These are phyloP conservation scores for Cliona cf. orientalis DNA, from an alignment of 37 sponge, comb jelly and placozoan genomes.

Conservation along the genomic window DNA sequence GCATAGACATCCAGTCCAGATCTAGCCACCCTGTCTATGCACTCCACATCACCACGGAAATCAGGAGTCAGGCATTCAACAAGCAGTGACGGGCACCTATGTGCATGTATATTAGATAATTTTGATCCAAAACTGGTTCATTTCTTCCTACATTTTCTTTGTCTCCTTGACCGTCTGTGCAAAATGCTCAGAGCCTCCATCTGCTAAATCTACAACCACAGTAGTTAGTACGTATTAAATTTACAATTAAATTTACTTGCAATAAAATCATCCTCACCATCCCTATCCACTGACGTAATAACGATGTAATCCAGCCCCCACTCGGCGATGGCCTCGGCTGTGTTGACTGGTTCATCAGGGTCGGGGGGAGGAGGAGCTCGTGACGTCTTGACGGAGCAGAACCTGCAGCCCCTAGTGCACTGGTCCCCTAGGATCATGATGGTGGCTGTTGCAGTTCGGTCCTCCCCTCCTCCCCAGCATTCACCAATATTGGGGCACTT, in stretches of 20 bases:
- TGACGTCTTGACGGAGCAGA: constrained; percentile 99
- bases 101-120: neutral
- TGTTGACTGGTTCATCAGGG: constrained; percentile 94
- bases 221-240: neutral
- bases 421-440: constrained; percentile 98
- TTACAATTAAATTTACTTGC: neutral
- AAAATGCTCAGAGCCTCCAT: constrained; percentile 93
- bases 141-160: constrained; percentile 59
- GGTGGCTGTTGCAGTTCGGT: constrained; percentile 93
- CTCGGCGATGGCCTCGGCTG: constrained; percentile 84
- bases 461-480: constrained; percentile 99
- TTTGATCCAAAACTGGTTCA: neutral
- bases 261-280: constrained; percentile 69
- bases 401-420: constrained; percentile 98
- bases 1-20: constrained; percentile 98
- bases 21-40: constrained; percentile 66
- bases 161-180: constrained; percentile 91
- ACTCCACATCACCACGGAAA: constrained; percentile 84
- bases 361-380: constrained; percentile 94
- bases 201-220: constrained; percentile 78
- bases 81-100: constrained; percentile 71
- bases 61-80: constrained; percentile 98
- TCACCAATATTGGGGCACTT: constrained; percentile 99
- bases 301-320: constrained; percentile 98
- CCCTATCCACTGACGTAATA: constrained; percentile 98